Percentiles rank a stretch among this genome's conserved stretches.
Evolutionary conservation across 2,113 vertebrate species (phyloP).

Genomic region (Rhodinocichla rosea): DNA sequence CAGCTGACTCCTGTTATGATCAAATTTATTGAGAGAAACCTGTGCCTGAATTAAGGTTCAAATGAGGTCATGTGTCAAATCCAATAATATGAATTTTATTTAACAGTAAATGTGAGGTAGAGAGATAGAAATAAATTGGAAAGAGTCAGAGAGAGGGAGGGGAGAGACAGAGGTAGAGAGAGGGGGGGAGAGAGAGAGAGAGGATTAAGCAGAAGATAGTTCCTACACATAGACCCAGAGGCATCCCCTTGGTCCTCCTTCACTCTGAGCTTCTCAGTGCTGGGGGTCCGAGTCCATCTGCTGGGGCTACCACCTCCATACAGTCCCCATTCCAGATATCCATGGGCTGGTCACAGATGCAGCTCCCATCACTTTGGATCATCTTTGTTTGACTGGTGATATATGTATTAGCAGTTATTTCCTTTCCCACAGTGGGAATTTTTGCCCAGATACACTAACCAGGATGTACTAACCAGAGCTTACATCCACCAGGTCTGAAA

Average conservation of each 20-base stretch:
- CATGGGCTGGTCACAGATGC: accelerated
- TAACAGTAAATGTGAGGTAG: too few species aligned
- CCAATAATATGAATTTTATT: neutral
- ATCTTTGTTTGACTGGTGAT: neutral
- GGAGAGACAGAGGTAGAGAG: neutral
- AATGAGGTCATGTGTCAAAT: neutral
- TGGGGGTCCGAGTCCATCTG: accelerated
- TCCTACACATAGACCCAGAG: neutral
- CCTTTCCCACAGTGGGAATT: neutral
- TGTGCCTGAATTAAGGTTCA: neutral
- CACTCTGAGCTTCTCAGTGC: neutral
- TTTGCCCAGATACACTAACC: accelerated
- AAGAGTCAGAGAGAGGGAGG: neutral
- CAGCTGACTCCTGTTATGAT: neutral
- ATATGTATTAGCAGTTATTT: neutral
- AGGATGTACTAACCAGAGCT: neutral
- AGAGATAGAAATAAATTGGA: neutral
- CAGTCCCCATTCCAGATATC: accelerated
- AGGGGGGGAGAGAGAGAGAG: neutral
- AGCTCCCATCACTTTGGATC: neutral
- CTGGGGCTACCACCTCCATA: neutral
- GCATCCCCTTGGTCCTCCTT: neutral
- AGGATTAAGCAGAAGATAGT: neutral
- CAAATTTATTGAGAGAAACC: neutral
- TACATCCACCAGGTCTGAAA: neutral